Conservation (phyloP, 2,113 vertebrate genomes). For the Syngnathus floridae region DNA sequence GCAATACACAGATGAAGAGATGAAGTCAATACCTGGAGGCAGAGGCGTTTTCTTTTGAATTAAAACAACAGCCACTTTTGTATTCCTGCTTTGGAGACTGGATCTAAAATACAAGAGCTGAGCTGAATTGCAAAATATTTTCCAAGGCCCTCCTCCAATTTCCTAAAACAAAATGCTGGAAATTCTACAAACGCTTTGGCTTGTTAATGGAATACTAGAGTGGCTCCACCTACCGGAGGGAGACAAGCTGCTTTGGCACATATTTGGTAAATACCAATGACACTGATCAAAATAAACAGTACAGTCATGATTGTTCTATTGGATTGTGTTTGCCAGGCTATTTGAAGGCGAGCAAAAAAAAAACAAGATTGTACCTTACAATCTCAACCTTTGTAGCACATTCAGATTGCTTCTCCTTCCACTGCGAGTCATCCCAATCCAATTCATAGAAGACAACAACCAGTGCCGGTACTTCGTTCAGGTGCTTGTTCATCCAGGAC, state of each 20-base stretch:
- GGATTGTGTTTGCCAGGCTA: not conserved
- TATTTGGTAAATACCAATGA: not conserved
- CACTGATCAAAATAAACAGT: too few species aligned
- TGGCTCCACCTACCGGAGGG: not conserved
- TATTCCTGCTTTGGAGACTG: conserved; percentile 95
- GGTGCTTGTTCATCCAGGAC: conserved; percentile 98
- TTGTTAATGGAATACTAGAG: not conserved
- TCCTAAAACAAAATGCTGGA: not conserved
- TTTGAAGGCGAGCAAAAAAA: not conserved
- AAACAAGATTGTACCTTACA: conserved; percentile 75
- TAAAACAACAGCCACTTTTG: conserved; percentile 95
- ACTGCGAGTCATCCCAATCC: conserved; percentile 95
- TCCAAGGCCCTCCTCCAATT: not conserved
- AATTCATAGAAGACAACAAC: conserved; percentile 97
- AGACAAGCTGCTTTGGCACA: not conserved
- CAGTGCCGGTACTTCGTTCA: conserved; percentile 91
- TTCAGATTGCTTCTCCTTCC: conserved; percentile 96
- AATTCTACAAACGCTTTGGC: too few species aligned
- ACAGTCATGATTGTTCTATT: too few species aligned
- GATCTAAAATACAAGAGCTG: conserved; percentile 67
- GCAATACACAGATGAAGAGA: too few species aligned
- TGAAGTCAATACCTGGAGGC: conserved; percentile 80
- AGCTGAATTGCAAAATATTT: not conserved
- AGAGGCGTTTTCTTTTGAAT: conserved; percentile 98
- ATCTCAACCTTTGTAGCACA: conserved; percentile 97